Base-by-base conservation (phyloP, 2,888 invertebrate genomes). In the Drosophila mayaguana region DNA sequence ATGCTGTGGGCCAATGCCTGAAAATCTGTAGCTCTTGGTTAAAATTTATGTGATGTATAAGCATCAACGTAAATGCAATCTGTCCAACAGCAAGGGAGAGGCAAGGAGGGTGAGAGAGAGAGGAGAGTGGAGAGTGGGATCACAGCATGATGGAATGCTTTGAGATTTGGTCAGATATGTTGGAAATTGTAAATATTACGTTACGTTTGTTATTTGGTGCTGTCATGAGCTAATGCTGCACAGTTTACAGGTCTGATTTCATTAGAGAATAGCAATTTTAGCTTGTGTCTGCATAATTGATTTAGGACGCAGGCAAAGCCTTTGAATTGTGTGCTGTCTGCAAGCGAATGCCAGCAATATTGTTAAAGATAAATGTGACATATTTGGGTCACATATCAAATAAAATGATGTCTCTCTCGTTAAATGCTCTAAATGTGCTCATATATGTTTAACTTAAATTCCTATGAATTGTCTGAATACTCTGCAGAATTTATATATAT, bases 201-300 rank as follows among this genome's bases (percentile, higher is more conserved):
- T 65, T 61, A 55, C 51, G 56, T 73, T 64, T 64, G 77, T 46
- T 77, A 72, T 77, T 61, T 48, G 50, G 43, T 61, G 38, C 48
- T 25, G 54, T n/a, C 46, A 72, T 62, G 53, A 61, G 48, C 36
- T 36, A n/a, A 69, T 60, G 46, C 40, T 43, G 50, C 25, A 60
- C 61, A 12, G 55, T 60, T 56, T 51, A 28, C 46, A 25, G 32
- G 53, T n/a, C 34, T 63, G 51, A 63, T 68, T 68, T 63, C 72
- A 72, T 75, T 68, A 63, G 55, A 36, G 18, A 43, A 75, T 54
- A 34, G 60, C 63, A 60, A 72, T 77, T 77, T 75, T 45, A 40
- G 62, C 42, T 63, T 68, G 57, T 20, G 53, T 59, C 53, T 55
- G 53, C 61, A 72, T 72, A 75, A 77, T 75, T 75, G 68, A 75